These are phyloP conservation scores for Rhagoletis zephyria DNA, from an alignment of 1,140 invertebrate species.

Conservation along the genomic window DNA sequence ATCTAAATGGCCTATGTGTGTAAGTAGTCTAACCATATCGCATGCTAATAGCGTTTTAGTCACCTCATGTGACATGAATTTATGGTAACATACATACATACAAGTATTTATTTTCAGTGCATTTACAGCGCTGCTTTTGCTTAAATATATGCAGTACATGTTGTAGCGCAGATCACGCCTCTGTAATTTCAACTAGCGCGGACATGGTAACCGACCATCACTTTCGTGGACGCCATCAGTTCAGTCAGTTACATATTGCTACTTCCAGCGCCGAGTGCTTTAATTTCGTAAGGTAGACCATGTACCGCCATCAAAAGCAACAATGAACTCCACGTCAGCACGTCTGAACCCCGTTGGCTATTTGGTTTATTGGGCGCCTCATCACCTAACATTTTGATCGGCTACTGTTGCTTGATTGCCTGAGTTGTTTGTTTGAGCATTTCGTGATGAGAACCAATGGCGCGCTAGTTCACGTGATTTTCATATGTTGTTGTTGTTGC, in stretches of 20 bases:
- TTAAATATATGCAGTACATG: no score
- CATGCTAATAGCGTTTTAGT: no score
- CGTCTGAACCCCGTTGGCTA: background rate
- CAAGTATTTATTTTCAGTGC: no score
- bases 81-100: background rate
- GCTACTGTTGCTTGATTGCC: background rate
- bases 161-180: constrained; percentile 6
- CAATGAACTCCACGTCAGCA: background rate
- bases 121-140: no score
- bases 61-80: no score
- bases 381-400: background rate
- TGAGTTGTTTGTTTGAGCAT: background rate
- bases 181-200: background rate
- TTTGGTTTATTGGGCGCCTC: background rate
- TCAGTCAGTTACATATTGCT: constrained; percentile 36
- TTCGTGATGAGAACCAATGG: background rate
- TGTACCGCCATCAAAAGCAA: background rate
- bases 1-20: no score
- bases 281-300: background rate
- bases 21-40: no score
- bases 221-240: background rate
- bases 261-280: constrained; percentile 18
- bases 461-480: background rate
- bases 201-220: background rate
- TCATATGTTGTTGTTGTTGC: background rate